Evolutionary conservation across 1,140 invertebrate genomes (phyloP).

Genomic region (Sinella curviseta): DNA sequence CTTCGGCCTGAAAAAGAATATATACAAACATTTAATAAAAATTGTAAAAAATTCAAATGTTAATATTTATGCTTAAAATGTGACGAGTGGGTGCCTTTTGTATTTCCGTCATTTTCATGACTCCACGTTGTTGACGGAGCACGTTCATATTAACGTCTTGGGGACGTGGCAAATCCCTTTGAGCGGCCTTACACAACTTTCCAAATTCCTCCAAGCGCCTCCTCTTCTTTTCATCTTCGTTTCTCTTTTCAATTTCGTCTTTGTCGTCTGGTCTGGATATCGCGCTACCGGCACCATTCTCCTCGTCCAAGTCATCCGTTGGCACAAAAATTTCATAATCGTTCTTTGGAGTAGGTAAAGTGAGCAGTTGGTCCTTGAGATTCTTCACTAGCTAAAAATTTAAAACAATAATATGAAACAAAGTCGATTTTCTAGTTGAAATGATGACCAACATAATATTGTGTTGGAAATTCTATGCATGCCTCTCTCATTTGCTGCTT

Average conservation of each 20-base stretch:
- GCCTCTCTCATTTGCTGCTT: constrained; percentile 68
- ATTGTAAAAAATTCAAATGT: constrained; percentile 31
- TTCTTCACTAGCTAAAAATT: constrained; percentile 63
- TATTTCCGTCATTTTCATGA: constrained; percentile 77
- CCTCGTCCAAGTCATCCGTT: constrained; percentile 72
- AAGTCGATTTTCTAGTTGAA: too few species aligned
- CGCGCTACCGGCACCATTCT: constrained; percentile 26
- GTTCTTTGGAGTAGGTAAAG: constrained; percentile 86
- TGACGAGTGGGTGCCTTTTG: constrained; percentile 64
- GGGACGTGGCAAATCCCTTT: constrained; percentile 84
- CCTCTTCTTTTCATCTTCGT: constrained; percentile 64
- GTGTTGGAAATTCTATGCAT: constrained; percentile 22
- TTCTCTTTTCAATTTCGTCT: constrained; percentile 80
- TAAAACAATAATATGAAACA: too few species aligned
- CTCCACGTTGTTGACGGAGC: constrained; percentile 68
- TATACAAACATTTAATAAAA: too few species aligned
- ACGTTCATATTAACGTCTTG: constrained; percentile 80
- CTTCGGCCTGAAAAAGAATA: constrained; percentile 40
- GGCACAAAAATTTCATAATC: constrained; percentile 98
- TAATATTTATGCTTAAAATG: constrained; percentile 22
- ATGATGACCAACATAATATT: too few species aligned
- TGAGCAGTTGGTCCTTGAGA: constrained; percentile 71
- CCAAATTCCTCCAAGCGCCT: constrained; percentile 70
- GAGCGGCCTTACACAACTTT: constrained; percentile 84
- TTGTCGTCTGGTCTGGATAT: constrained; percentile 71